Evolutionary conservation across 2,797 vertebrate genomes (phyloP), one percentile per base, ranked within the genome.

Genomic region (Ara ararauna): DNA sequence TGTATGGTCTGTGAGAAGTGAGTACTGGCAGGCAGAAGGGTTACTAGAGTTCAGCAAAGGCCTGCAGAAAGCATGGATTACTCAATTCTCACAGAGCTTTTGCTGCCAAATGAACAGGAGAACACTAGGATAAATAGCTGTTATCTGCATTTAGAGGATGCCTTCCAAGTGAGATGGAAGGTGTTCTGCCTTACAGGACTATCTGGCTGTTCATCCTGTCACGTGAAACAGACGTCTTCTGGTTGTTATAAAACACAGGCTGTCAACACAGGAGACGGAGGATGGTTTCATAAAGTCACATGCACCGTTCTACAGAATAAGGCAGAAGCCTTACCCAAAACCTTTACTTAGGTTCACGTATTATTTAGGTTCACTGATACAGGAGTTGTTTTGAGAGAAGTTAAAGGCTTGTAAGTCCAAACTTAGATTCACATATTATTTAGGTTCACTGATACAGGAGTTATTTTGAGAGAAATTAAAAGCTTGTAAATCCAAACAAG

Each of bases 21-120:
- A 87, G n/a, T 18, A 93, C 85, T 15, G 23, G 85, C 87, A 85
- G 54, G 61, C 87, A 91, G 30, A 75, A 79, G 42, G 95, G 93
- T 96, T 95, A 97, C 90, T 58, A 44, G 74, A 78, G 95, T 96
- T 97, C 92, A 86, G 26, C 29, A 53, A 45, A 70, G 60, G 50
- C 45, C 80, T 89, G 56, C 45, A 84, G 75, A 81, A 89, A 58
- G 66, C 42, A 23, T 13, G 42, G 50, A 17, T 97, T 92, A 79
- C 82, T 92, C 78, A 91, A 91, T 50, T 67, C 89, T 84, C 45
- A 53, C 19, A 58, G 65, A 80, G 62, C 32, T 66, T 77, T 79
- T 66, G n/a, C 75, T 92, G 87, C 76, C 91, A 88, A 89, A 72
- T 54, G 62, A 89, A 38, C 50, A 71, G 40, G 36, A 91, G 79